Percentiles rank a stretch among this genome's conserved stretches.
phyloP scores from a whole-genome alignment of 2,888 invertebrate species.

The Prenolepis imparis region DNA sequence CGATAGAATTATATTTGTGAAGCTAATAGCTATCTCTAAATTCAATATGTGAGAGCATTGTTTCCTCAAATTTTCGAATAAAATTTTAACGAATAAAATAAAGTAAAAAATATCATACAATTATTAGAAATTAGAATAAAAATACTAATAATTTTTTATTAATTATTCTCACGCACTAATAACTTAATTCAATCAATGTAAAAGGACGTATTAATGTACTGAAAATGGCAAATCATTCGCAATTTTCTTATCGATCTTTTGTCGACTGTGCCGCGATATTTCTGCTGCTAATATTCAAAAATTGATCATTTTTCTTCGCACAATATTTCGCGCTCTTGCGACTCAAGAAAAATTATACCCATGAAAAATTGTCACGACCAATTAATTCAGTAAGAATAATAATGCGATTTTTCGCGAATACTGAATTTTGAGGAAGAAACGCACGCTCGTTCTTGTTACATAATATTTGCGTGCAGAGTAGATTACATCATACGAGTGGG shows the following conservation, averaged over 20 bases:
- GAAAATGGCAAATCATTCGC: not conserved
- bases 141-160: not conserved
- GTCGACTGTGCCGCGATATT: not conserved
- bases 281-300: not conserved
- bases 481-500: not conserved
- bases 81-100: conserved; percentile 8
- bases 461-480: not conserved
- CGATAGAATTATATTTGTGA: conserved; percentile 26
- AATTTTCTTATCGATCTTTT: not conserved
- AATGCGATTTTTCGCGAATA: not conserved
- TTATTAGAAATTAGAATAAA: not conserved
- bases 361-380: too few species aligned
- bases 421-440: not conserved
- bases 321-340: not conserved
- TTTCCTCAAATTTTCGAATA: not conserved
- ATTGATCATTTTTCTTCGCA: not conserved
- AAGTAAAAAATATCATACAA: not conserved
- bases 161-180: not conserved
- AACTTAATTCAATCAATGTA: too few species aligned
- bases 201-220: too few species aligned
- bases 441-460: not conserved
- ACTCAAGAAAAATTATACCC: not conserved
- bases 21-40: not conserved
- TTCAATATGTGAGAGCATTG: not conserved
- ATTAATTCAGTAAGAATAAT: not conserved